Base-by-base conservation (phyloP, 2,888 invertebrate genomes). In the Poecilobothrus nobilitatus region DNA sequence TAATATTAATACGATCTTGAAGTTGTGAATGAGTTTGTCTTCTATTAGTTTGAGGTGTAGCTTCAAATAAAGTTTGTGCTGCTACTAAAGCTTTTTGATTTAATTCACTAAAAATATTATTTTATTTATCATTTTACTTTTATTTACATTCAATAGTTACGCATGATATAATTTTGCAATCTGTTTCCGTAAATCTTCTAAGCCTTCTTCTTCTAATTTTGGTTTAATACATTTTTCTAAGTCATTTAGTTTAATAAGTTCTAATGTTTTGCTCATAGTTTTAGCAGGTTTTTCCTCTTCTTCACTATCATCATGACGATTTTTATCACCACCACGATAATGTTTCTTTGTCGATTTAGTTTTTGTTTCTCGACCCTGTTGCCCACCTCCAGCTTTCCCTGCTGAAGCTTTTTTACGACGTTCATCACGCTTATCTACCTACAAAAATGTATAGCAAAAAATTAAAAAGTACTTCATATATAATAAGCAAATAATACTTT, bases 311-410 rank as follows among this genome's bases (percentile, higher is more conserved):
- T 90, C 90, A 71, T 90, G 90, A 27, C 86, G 87, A 74, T 88
- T 88, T 67, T 87, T 86, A 64, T 85, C 84, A 76, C 84, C 84
- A 44, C 80, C 85, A 76, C 81, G 83, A 71, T 81, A 81, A 79
- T 89, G 88, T 82, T 95, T 97, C 78, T 97, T 97, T 0, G 91
- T 91, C 2, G 95, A 91, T 78, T 94, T 96, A 0, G 94, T 96
- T 84, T 95, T 97, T 0, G 95, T 95, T 84, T 97, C 97, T 62
- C 97, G 85, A 0, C 97, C 97, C 80, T 96, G 96, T 15, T 90
- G 87, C 1, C 96, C 96, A 20, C 96, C 95, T 18, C 96, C 96
- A 66, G 89, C 89, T 84, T 95, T 96, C 1, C 94, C 94, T 34
- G 89, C 87, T 7, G 90, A 83, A 2, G 95, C 95, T 79, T 94